Conservation (phyloP, 2,888 invertebrate species). For the Agrenia bidenticulata region DNA sequence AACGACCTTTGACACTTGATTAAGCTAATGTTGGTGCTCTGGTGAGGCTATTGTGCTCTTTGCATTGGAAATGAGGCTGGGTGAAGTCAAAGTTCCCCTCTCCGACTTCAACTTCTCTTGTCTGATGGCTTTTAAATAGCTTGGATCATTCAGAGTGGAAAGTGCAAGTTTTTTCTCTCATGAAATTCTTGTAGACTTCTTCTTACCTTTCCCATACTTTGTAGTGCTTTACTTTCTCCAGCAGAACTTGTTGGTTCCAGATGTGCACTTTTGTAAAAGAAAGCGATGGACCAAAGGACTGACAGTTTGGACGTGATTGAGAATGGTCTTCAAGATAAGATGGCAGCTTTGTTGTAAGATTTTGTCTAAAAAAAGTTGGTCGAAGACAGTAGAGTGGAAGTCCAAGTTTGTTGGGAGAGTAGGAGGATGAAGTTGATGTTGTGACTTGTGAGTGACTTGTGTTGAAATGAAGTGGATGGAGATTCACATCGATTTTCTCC, state of each 20-base stretch:
- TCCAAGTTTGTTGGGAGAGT: not conserved
- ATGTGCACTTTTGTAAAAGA: no score
- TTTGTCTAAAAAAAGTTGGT: not conserved
- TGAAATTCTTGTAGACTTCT: no score
- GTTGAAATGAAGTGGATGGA: conserved; percentile 42
- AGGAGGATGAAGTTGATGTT: conserved; percentile 34
- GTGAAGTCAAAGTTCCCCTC: not conserved
- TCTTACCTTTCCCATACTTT: no score
- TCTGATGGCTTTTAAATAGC: no score
- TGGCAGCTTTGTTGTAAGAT: not conserved
- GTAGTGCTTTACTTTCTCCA: no score
- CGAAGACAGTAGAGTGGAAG: conserved; percentile 2
- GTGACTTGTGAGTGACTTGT: conserved; percentile 45
- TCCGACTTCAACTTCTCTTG: no score
- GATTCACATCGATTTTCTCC: conserved; percentile 40
- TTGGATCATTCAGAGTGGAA: no score
- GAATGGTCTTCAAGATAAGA: conserved; percentile 2
- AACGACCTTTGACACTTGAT: conserved; percentile 47
- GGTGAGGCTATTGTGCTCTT: not conserved
- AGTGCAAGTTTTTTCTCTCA: no score
- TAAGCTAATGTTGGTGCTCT: conserved; percentile 29
- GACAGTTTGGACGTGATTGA: conserved; percentile 5
- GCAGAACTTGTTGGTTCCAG: no score
- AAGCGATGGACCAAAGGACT: not conserved
- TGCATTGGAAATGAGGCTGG: conserved; percentile 10